Base-by-base conservation (phyloP, 2,888 invertebrate species). In the Phortica okadai region DNA sequence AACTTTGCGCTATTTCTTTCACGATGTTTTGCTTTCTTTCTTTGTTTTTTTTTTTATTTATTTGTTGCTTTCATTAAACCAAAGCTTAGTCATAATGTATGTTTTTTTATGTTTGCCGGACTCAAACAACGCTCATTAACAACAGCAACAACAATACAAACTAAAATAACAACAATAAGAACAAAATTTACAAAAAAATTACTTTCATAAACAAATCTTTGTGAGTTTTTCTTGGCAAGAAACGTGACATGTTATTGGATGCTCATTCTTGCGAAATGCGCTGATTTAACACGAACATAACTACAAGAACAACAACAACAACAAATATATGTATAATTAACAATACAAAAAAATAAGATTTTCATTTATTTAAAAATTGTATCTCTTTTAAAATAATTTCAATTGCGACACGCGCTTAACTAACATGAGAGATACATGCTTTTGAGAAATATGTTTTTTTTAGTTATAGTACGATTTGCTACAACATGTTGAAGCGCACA, bases 221-320 rank as follows among this genome's bases (percentile, higher is more conserved):
- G 6, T 59, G 16, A 16, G 14, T 5, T 66, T 66, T 66, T 66
- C 14, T 66, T 14, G 11, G 41, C 14, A 14, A 42, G 62, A 81
- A 85, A 86, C 88, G 86, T 87, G 86, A 85, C 87, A 79, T 80
- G 78, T 78, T 79, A 82, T 83, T 77, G 80, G 80, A 80, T 81
- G 78, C 77, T 69, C 7, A 33, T 64, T 64, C 33, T 64, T 10
- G 1, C 59, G 21, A 16, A 16, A 16, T 59, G 14, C 16, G 59
- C 59, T 59, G n/a, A 59, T n/a, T 59, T 59, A 21, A 16, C 59
- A 59, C 59, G 42, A 66, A 66, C 62, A 56, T 56, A 25, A 62
- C 50, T 5, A 50, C 8, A 50, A 50, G 2, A 50, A 11, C 14
- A 50, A 50, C 50, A 50, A 11, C 14, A 50, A 50, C 14, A 50